Evolutionary conservation across 2,797 vertebrate species (phyloP).

Genomic region (Helarctos malayanus): DNA sequence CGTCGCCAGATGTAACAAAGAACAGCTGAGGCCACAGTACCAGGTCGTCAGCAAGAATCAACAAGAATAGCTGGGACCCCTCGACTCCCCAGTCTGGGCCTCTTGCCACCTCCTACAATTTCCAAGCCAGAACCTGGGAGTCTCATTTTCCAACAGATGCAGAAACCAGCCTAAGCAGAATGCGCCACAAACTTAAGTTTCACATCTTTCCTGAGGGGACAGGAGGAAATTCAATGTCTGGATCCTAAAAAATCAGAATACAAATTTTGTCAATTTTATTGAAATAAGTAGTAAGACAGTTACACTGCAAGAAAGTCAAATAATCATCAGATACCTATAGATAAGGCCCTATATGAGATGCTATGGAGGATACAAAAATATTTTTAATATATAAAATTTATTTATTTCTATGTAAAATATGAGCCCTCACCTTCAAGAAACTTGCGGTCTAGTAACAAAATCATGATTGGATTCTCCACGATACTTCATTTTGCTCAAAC

Average conservation of each 20-base stretch:
- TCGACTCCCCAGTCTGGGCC: not conserved
- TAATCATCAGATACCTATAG: not conserved
- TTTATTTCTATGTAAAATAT: not conserved
- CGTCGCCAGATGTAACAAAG: not conserved
- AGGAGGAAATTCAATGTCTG: not conserved
- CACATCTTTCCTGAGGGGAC: not conserved
- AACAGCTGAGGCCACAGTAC: not conserved
- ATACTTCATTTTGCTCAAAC: not conserved
- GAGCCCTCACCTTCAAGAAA: not conserved
- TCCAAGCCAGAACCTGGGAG: not conserved
- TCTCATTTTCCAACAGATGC: not conserved
- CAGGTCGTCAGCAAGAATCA: rapidly evolving
- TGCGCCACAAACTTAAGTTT: not conserved
- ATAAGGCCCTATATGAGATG: not conserved
- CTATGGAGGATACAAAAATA: not conserved
- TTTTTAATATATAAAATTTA: not conserved
- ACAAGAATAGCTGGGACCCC: not conserved
- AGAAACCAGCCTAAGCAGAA: not conserved
- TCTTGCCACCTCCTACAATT: not conserved
- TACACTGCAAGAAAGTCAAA: not conserved
- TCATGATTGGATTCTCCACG: not conserved
- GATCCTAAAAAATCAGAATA: conserved; percentile 11
- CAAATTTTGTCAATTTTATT: not conserved
- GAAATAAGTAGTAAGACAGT: not conserved
- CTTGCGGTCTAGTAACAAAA: not conserved